Base-by-base conservation (phyloP, 2,888 invertebrate genomes). In the Thysanoteuthis rhombus region DNA sequence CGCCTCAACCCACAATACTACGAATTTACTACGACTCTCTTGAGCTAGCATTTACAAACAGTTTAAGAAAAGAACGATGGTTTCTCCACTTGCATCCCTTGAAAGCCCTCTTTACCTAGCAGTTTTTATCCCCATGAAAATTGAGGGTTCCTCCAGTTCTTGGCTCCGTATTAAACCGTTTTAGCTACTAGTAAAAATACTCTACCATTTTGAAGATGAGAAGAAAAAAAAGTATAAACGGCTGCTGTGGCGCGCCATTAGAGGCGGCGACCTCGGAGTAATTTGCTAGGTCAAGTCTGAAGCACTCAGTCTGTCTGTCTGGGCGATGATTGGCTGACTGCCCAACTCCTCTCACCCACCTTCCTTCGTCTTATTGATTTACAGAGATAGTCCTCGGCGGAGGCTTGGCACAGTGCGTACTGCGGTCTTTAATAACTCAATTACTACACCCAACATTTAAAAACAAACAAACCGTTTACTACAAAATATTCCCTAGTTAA, bases 221-320 rank as follows among this genome's bases (percentile, higher is more conserved):
- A n/a, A n/a, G n/a, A 22, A 22, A 52, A 75, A 75, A 75, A 75
- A n/a, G 36, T 36, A 12, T 75, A 75, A 75, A 75, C 75, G 52
- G 52, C 52, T 52, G 52, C 52, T 75, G n/a, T n/a, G n/a, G n/a
- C n/a, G n/a, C 75, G 75, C 75, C 75, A 75, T 75, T 75, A 75
- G 75, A n/a, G 75, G n/a, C 75, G 75, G n/a, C 75, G 75, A 75
- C 75, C 75, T 75, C 75, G 75, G n/a, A 75, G 75, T 75, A 75
- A 75, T 75, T 75, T 75, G 75, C 75, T n/a, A 75, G 75, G 75
- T 75, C 75, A 75, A 75, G 75, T 75, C 75, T 75, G 75, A 36
- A 75, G 75, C 75, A 36, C 75, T 52, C 52, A 25, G 52, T 52
- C 75, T n/a, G 75, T 75, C 36, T 75, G 75, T n/a, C n/a, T 75